A percentile compares a stretch with the other conserved stretches of the same genome.
Evolutionary conservation across 2,113 vertebrate species (phyloP).

Genomic region (Zapus hudsonius): DNA sequence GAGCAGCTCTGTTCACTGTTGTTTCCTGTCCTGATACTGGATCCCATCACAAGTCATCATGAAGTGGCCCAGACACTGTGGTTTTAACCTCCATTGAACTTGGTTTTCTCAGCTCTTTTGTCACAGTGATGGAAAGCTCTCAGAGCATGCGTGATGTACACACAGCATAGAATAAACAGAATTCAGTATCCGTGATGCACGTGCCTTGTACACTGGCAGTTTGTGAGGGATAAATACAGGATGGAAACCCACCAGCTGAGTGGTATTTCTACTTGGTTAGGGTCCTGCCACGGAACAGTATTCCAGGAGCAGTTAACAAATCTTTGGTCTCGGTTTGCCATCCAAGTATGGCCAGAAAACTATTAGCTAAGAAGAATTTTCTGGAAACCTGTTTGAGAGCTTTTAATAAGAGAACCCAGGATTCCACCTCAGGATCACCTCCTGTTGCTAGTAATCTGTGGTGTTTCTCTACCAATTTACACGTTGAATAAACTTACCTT

Average conservation of each 20-base stretch:
- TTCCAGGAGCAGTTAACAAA: neutral
- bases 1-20: neutral
- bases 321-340: conserved; percentile 14
- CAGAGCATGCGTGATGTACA: neutral
- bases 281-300: neutral
- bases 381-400: neutral
- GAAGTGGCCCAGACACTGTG: neutral
- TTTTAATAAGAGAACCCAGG: conserved; percentile 2
- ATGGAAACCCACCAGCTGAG: neutral
- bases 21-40: neutral
- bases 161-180: neutral
- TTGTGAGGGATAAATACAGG: neutral
- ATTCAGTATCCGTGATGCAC: neutral
- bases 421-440: neutral
- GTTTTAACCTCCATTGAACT: neutral
- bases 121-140: neutral
- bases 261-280: neutral
- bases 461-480: too few relatives aligned
- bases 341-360: conserved; percentile 21
- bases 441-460: too few relatives aligned
- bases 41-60: neutral
- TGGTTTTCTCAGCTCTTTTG: neutral
- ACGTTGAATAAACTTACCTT: too few relatives aligned
- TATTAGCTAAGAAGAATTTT: neutral
- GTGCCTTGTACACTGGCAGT: neutral